Evolutionary conservation across 2,113 vertebrate genomes (phyloP).

Genomic region (Engraulis encrasicolus): DNA sequence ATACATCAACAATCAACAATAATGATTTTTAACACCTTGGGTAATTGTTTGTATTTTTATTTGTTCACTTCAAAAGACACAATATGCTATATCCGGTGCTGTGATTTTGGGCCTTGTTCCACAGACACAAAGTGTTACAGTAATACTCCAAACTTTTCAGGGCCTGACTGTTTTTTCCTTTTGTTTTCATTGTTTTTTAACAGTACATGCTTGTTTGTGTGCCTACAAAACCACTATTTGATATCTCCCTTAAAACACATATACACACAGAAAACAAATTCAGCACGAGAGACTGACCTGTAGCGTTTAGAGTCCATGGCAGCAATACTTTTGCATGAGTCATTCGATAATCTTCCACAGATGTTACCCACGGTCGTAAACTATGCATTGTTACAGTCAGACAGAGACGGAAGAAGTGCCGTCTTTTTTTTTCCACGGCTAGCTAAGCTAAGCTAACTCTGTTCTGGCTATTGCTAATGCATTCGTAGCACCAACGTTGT

Average conservation of each 20-base stretch:
- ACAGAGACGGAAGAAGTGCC: too few relatives aligned
- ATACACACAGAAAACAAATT: not conserved
- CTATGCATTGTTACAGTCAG: slow-evolving; percentile 75
- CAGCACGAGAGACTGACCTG: not conserved
- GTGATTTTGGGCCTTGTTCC: slow-evolving; percentile 61
- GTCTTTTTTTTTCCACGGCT: not conserved
- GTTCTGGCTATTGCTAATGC: slow-evolving; percentile 65
- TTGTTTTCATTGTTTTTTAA: slow-evolving; percentile 47
- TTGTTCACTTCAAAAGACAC: slow-evolving; percentile 34
- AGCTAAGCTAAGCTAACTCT: too few relatives aligned
- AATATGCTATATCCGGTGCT: slow-evolving; percentile 61
- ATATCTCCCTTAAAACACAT: slow-evolving; percentile 26
- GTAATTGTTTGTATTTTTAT: slow-evolving; percentile 30
- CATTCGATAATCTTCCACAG: slow-evolving; percentile 8
- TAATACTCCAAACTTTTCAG: slow-evolving; percentile 56
- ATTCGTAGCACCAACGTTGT: slow-evolving; percentile 70
- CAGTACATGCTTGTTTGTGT: slow-evolving; percentile 68
- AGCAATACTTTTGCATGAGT: slow-evolving; percentile 41
- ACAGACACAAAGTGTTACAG: slow-evolving; percentile 69
- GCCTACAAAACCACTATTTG: slow-evolving; percentile 63
- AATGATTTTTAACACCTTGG: not conserved
- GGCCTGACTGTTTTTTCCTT: slow-evolving; percentile 59
- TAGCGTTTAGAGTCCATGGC: not conserved
- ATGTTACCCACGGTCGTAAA: not conserved
- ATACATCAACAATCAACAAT: too few relatives aligned